Evolutionary conservation across 1,140 invertebrate species (phyloP).

Genomic region (Heliconius melpomene): DNA sequence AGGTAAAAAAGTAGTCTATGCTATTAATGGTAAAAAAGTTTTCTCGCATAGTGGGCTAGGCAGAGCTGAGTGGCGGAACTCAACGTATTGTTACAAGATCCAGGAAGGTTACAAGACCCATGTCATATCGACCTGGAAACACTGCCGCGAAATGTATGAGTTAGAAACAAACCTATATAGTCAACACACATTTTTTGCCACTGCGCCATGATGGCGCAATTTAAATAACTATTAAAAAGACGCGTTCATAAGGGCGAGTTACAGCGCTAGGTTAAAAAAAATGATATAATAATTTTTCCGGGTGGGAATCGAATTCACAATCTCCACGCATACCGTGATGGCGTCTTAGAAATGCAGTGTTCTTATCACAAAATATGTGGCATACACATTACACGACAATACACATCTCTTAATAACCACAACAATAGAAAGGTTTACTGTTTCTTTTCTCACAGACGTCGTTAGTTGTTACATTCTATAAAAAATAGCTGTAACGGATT

Average conservation of each 20-base stretch:
- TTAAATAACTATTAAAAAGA: too few species aligned
- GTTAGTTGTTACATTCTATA: slow-evolving; percentile 5
- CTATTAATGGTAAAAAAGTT: too few species aligned
- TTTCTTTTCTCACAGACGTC: slow-evolving; percentile 14
- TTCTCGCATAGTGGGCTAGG: neutral
- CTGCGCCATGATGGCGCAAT: too few species aligned
- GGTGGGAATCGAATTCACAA: neutral
- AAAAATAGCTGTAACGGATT: slow-evolving; percentile 9
- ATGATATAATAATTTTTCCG: too few species aligned
- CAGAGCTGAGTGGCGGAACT: neutral
- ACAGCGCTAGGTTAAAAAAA: too few species aligned
- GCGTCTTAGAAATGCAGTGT: neutral
- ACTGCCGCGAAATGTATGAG: too few species aligned
- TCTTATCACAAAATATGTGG: neutral
- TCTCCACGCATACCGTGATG: neutral
- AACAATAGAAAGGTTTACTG: slow-evolving; percentile 4
- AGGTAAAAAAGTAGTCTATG: too few species aligned
- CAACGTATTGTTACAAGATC: neutral
- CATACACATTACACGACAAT: neutral
- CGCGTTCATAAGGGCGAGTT: too few species aligned
- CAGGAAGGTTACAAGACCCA: too few species aligned
- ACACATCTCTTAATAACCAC: neutral
- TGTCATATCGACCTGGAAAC: too few species aligned
- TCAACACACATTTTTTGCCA: too few species aligned
- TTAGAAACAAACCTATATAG: too few species aligned